phyloP scores from a whole-genome alignment of 2,888 invertebrate species.

The Tromatobia lineatoria region DNA sequence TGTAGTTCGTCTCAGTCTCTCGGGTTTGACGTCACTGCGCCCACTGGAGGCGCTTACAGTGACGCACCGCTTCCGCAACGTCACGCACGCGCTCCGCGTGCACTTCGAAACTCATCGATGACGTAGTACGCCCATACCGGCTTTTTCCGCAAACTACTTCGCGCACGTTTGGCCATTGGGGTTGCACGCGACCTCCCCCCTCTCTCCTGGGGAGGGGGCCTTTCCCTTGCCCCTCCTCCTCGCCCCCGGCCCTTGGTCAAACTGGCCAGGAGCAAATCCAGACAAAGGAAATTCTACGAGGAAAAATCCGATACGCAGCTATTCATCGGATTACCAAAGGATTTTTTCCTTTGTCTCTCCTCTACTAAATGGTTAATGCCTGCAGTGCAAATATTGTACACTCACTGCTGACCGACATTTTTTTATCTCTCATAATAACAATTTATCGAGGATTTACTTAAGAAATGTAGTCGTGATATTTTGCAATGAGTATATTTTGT shows the following conservation, averaged over 20 bases:
- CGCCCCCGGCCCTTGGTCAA: background rate
- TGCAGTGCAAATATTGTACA: background rate
- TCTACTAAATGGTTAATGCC: background rate
- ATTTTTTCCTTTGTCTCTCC: conserved; percentile 23
- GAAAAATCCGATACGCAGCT: background rate
- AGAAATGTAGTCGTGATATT: too few species aligned
- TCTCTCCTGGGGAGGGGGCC: too few species aligned
- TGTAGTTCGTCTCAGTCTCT: conserved; percentile 61
- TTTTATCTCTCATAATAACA: background rate
- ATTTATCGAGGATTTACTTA: background rate
- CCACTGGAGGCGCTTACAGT: conserved; percentile 72
- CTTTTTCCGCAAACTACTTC: conserved; percentile 12
- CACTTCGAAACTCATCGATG: conserved; percentile 56
- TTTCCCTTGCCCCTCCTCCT: too few species aligned
- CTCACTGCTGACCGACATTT: conserved; percentile 3
- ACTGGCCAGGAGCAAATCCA: background rate
- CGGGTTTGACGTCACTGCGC: conserved; percentile 75
- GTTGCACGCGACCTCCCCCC: conserved; percentile 7
- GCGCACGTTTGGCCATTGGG: conserved; percentile 20
- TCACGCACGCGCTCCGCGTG: conserved; percentile 74
- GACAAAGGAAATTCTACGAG: background rate
- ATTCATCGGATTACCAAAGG: conserved; percentile 13
- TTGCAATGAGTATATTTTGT: too few species aligned
- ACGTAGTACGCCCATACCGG: conserved; percentile 24
- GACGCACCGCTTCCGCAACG: conserved; percentile 80